Evolutionary conservation across 2,113 vertebrate genomes (phyloP).

Genomic region (Menidia beryllina): DNA sequence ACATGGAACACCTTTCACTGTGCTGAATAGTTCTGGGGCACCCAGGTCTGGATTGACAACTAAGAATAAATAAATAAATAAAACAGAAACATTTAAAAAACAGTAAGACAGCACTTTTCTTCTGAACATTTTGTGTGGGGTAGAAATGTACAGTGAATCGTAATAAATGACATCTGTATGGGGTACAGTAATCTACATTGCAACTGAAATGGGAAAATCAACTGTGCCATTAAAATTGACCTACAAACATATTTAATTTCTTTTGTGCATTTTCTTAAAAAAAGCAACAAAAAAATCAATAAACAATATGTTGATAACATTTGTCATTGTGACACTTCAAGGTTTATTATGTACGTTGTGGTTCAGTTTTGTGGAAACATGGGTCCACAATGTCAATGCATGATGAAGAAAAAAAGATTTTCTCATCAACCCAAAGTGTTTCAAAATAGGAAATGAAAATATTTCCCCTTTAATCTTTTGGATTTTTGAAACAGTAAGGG

Average conservation of each 20-base stretch:
- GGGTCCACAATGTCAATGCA: slow-evolving; percentile 15
- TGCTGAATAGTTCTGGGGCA: slow-evolving; percentile 36
- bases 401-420: slow-evolving; percentile 14
- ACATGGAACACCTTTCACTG: slow-evolving; percentile 50
- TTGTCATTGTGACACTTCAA: slow-evolving; percentile 13
- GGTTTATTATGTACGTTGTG: slow-evolving; percentile 11
- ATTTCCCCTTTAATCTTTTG: slow-evolving; percentile 62
- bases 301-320: neutral
- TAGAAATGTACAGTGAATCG: slow-evolving; percentile 61
- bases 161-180: slow-evolving; percentile 86
- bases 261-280: slow-evolving; percentile 7
- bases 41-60: slow-evolving; percentile 46
- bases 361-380: slow-evolving; percentile 4
- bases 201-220: slow-evolving; percentile 30
- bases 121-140: slow-evolving; percentile 85
- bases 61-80: slow-evolving; percentile 46
- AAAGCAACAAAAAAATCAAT: neutral
- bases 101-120: slow-evolving; percentile 90
- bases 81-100: slow-evolving; percentile 32
- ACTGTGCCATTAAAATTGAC: slow-evolving; percentile 8
- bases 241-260: neutral
- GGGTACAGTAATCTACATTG: slow-evolving; percentile 65
- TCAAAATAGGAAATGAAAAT: slow-evolving; percentile 68
- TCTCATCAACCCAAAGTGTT: slow-evolving; percentile 22
- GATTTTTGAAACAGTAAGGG: slow-evolving; percentile 89